These are phyloP conservation scores for Drosophila meridiana DNA, from an alignment of 2,888 invertebrate genomes.

Conservation along the genomic window DNA sequence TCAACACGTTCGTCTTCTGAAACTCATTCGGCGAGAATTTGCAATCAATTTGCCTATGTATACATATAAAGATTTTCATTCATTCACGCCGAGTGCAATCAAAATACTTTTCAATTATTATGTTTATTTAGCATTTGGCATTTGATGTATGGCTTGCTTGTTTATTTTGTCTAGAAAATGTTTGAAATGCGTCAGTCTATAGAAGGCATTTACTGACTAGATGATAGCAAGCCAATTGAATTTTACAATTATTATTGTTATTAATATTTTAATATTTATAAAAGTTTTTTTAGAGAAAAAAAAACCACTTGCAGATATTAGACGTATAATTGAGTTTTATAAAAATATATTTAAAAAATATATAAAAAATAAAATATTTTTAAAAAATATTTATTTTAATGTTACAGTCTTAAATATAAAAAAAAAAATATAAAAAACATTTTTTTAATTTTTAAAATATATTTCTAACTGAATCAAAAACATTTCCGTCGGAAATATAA, in stretches of 20 bases:
- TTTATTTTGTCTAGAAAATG: constrained; percentile 8
- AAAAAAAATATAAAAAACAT: no score
- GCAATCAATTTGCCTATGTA: constrained; percentile 8
- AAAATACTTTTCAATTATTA: constrained; percentile 13
- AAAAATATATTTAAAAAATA: no score
- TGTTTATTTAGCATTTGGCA: constrained; percentile 20
- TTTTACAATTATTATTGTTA: background rate
- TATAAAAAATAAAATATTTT: background rate
- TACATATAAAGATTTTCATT: constrained; percentile 20
- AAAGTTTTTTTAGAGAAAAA: no score
- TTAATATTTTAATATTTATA: no score
- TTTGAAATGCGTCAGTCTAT: background rate
- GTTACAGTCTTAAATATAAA: no score
- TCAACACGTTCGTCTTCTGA: background rate
- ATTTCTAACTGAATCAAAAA: no score
- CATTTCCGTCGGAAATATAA: no score
- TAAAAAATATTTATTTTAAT: background rate
- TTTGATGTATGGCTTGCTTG: constrained; percentile 11
- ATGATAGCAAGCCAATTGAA: background rate
- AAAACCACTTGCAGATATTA: no score
- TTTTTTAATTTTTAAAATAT: no score
- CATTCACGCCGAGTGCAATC: constrained; percentile 21
- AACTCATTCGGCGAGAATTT: constrained; percentile 12
- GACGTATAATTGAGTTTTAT: no score
- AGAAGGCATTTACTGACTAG: background rate